phyloP scores from a whole-genome alignment of 1,140 invertebrate species.

The Drosophila orosa region DNA sequence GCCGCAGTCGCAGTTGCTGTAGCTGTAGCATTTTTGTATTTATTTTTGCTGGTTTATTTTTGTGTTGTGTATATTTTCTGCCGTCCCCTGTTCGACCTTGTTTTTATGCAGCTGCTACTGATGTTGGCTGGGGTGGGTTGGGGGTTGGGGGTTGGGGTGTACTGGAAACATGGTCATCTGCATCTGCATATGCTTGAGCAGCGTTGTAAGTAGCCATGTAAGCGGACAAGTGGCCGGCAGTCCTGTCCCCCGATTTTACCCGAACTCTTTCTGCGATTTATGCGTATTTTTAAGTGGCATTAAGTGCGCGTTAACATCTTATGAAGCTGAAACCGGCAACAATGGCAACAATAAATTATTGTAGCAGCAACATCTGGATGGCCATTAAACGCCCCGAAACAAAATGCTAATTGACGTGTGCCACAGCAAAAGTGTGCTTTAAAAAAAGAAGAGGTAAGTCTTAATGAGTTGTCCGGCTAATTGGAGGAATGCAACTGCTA shows the following conservation, averaged over 20 bases:
- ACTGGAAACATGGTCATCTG: constrained; percentile 70
- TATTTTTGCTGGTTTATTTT: constrained; percentile 14
- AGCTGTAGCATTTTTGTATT: constrained; percentile 25
- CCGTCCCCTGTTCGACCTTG: constrained; percentile 42
- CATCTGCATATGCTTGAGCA: constrained; percentile 80
- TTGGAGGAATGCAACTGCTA: constrained; percentile 35
- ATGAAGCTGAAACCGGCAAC: constrained; percentile 54
- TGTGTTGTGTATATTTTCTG: constrained; percentile 27
- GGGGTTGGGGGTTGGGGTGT: not conserved
- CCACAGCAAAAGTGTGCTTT: constrained; percentile 34
- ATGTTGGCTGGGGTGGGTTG: constrained; percentile 12
- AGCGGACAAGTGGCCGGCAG: constrained; percentile 65
- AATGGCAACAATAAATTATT: constrained; percentile 71
- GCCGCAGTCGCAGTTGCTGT: constrained; percentile 61
- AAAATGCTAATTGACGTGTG: constrained; percentile 74
- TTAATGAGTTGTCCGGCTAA: constrained; percentile 68
- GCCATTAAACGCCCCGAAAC: constrained; percentile 63
- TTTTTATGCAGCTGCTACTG: constrained; percentile 56
- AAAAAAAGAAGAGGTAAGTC: constrained; percentile 56
- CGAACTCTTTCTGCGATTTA: constrained; percentile 60
- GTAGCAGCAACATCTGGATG: constrained; percentile 33
- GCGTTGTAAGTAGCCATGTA: constrained; percentile 78
- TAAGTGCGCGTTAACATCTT: constrained; percentile 82
- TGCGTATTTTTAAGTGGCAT: constrained; percentile 82
- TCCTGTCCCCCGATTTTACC: not conserved